phyloP scores from a whole-genome alignment of 2,888 invertebrate species.

The Cabera pusaria region DNA sequence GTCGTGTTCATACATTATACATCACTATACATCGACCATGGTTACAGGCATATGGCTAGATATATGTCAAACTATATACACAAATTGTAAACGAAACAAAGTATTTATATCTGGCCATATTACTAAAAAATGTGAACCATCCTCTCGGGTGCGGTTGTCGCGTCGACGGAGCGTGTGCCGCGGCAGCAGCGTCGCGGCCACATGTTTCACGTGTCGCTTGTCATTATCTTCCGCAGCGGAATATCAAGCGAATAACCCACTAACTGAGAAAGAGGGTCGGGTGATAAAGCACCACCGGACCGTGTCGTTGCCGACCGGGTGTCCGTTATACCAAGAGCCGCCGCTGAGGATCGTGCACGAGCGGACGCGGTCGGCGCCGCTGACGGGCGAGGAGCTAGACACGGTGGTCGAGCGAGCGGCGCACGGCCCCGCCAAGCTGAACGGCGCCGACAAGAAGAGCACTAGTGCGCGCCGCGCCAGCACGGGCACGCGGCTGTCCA shows the following conservation, averaged over 20 bases:
- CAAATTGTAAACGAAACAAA: too few relatives aligned
- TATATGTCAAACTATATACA: too few relatives aligned
- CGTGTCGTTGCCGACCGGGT: conserved; percentile 68
- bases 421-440: conserved; percentile 62
- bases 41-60: conserved; percentile 21
- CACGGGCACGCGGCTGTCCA: conserved; percentile 70
- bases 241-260: conserved; percentile 74
- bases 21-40: conserved; percentile 23
- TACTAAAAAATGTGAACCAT: conserved; percentile 20
- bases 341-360: conserved; percentile 81
- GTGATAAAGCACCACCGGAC: conserved; percentile 69
- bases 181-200: conserved; percentile 49
- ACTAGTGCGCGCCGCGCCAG: conserved; percentile 72
- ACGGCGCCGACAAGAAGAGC: conserved; percentile 64
- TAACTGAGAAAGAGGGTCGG: conserved; percentile 65
- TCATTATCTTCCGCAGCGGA: conserved; percentile 60
- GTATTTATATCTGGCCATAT: conserved; percentile 14
- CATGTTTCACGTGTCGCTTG: conserved; percentile 72
- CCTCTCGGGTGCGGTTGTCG: conserved; percentile 19
- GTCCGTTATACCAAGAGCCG: conserved; percentile 62
- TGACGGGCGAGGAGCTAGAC: conserved; percentile 81
- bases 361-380: conserved; percentile 87
- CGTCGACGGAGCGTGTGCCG: conserved; percentile 1
- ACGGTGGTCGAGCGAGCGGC: conserved; percentile 57
- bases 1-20: conserved; percentile 20